Conservation (phyloP, 2,888 invertebrate genomes). For the Odontocerum albicorne region DNA sequence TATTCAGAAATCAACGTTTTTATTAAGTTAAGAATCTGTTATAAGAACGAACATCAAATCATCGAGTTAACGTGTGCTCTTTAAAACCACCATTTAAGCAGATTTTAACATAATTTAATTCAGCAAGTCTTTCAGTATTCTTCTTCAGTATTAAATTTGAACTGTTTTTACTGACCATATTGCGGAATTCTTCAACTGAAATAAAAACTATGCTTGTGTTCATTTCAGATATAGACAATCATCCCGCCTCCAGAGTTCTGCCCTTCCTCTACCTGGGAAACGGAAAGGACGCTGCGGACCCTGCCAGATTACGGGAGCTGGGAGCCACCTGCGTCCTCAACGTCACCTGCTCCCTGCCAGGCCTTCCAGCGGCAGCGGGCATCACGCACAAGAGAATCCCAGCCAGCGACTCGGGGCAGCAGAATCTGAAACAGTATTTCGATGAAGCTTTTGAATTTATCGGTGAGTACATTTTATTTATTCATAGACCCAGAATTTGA, state of each 20-base stretch:
- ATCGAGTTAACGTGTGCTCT: no score
- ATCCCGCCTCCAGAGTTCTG: slow-evolving; percentile 76
- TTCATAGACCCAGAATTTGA: background rate
- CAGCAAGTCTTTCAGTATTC: no score
- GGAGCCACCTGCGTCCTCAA: slow-evolving; percentile 79
- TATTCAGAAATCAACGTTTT: no score
- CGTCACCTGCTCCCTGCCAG: slow-evolving; percentile 76
- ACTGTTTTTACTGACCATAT: no score
- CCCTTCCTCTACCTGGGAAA: slow-evolving; percentile 83
- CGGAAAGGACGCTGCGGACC: slow-evolving; percentile 76
- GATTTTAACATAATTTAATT: no score
- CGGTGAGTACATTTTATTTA: slow-evolving; percentile 60
- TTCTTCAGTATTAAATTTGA: no score
- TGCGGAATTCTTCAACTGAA: no score
- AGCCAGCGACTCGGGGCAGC: slow-evolving; percentile 80
- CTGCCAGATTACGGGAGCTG: slow-evolving; percentile 62
- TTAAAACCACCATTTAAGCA: no score
- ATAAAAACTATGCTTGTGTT: no score
- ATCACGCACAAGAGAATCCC: slow-evolving; percentile 63
- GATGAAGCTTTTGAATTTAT: slow-evolving; percentile 85
- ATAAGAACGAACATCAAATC: no score
- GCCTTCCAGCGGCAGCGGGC: slow-evolving; percentile 67
- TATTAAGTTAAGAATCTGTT: no score
- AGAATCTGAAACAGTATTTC: slow-evolving; percentile 87
- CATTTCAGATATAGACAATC: slow-evolving; percentile 67